Percentiles rank a stretch among this genome's conserved stretches.
Conservation (phyloP, 2,888 invertebrate genomes). For the Eulithis testata region DNA sequence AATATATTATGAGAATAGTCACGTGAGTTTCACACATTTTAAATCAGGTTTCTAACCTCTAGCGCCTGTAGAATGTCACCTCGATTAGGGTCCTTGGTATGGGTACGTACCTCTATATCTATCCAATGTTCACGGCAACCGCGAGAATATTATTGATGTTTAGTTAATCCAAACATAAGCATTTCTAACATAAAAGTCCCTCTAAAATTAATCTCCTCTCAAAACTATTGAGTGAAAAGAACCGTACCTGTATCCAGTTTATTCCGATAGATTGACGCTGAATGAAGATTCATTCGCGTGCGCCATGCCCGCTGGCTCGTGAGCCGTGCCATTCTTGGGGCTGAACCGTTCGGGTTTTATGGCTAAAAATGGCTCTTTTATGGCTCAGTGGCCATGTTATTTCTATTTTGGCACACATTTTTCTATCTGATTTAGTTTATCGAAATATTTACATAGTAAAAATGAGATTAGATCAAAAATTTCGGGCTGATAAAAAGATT, state of each 20-base stretch:
- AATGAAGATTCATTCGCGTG: constrained; percentile 48
- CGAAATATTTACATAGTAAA: no score
- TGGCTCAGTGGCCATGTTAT: constrained; percentile 11
- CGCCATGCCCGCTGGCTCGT: constrained; percentile 40
- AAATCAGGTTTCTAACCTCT: no score
- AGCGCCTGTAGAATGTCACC: no score
- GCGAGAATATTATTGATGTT: no score
- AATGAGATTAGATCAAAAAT: no score
- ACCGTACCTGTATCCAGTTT: constrained; percentile 43
- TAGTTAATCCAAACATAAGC: neutral
- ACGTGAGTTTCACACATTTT: no score
- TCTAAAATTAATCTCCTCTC: constrained; percentile 25
- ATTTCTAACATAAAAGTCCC: neutral
- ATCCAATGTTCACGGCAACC: no score
- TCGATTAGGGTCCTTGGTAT: no score
- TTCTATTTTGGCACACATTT: constrained; percentile 5
- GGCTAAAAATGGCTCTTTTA: constrained; percentile 22
- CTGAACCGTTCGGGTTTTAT: constrained; percentile 24
- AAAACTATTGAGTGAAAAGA: constrained; percentile 31
- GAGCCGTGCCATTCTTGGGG: constrained; percentile 23
- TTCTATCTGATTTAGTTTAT: no score
- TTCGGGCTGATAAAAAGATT: no score
- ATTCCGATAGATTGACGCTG: constrained; percentile 48
- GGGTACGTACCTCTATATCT: no score
- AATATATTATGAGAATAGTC: no score